A percentile compares a stretch with the other conserved stretches of the same genome.
Conservation (phyloP, 2,113 vertebrate species). For the Podarcis muralis region DNA sequence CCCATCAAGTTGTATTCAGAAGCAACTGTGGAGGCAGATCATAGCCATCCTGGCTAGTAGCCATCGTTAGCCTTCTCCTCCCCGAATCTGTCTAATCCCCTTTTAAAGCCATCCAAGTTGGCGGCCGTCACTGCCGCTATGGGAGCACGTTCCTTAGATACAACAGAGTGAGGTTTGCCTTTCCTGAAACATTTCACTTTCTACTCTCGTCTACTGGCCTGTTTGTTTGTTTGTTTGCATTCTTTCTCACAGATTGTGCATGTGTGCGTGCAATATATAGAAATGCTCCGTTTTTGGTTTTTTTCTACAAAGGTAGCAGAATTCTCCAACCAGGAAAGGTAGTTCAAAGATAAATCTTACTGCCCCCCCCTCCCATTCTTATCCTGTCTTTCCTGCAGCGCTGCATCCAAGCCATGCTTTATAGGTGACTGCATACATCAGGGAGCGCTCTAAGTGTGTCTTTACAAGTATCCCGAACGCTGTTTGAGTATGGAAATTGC, state of each 20-base stretch:
- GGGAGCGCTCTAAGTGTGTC: slow-evolving; percentile 68
- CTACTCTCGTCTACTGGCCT: background rate
- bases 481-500: slow-evolving; percentile 78
- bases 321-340: slow-evolving; percentile 73
- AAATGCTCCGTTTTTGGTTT: slow-evolving; percentile 53
- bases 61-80: no score
- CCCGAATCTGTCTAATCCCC: no score
- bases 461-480: slow-evolving; percentile 74
- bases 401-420: slow-evolving; percentile 67
- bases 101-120: no score
- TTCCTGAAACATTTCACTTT: background rate
- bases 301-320: slow-evolving; percentile 62
- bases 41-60: no score
- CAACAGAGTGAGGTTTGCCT: background rate
- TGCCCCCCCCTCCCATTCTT: slow-evolving; percentile 61
- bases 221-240: background rate
- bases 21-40: no score
- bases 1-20: no score
- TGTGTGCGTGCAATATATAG: slow-evolving; percentile 30
- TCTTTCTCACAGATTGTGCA: background rate
- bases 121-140: no score
- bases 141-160: background rate
- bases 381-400: slow-evolving; percentile 68
- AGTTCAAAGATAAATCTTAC: slow-evolving; percentile 70
- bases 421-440: slow-evolving; percentile 75